These are phyloP conservation scores for Lasiommata megera DNA, from an alignment of 2,888 invertebrate genomes.

Conservation along the genomic window DNA sequence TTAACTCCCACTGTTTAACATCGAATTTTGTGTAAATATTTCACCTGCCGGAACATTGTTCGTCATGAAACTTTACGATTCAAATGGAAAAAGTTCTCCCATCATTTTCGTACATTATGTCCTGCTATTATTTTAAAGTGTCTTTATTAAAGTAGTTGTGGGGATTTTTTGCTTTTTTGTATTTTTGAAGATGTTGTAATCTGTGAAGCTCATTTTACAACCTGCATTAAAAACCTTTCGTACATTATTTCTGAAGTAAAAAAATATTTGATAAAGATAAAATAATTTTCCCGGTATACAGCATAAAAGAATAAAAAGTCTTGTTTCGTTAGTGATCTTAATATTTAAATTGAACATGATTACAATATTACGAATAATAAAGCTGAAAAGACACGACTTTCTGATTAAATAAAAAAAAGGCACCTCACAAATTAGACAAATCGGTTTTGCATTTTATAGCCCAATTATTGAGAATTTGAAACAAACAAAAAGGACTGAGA, in stretches of 20 bases:
- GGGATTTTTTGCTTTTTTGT: conserved; percentile 2
- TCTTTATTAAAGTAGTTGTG: conserved; percentile 6
- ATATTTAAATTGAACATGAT: no score
- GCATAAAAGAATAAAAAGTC: conserved; percentile 8
- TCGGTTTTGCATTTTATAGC: no score
- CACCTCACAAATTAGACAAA: no score
- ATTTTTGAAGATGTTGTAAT: conserved; percentile 5
- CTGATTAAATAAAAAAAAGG: no score
- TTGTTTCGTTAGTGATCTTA: no score
- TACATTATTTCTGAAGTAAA: conserved; percentile 26
- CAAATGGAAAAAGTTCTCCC: conserved; percentile 77
- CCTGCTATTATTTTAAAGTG: conserved; percentile 20
- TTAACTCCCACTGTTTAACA: conserved; percentile 39
- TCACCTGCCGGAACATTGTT: conserved; percentile 52
- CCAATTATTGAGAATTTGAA: no score
- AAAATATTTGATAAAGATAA: conserved; percentile 1
- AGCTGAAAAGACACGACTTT: no score
- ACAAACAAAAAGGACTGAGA: no score
- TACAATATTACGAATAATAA: no score
- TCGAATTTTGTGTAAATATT: conserved; percentile 36
- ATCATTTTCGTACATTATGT: conserved; percentile 61
- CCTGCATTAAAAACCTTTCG: background rate
- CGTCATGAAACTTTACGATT: conserved; percentile 54
- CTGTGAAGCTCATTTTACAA: conserved; percentile 2
- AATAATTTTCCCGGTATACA: background rate